Base-by-base conservation (phyloP, 1,140 invertebrate species). In the Teleogryllus occipitalis region DNA sequence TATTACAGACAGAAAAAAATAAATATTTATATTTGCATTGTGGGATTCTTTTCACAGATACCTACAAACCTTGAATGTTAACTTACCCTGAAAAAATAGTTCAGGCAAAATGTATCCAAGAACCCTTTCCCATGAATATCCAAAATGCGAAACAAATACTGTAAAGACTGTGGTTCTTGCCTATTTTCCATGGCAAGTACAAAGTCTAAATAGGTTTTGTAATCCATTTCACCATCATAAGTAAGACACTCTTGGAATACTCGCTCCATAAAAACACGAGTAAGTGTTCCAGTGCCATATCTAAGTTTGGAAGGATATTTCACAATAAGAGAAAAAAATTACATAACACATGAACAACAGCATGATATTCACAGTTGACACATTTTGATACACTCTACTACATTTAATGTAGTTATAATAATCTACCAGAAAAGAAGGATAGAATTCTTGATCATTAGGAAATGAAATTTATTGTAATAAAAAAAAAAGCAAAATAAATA, bases 191-290 rank as follows among this genome's bases (percentile, higher is more conserved):
- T 86, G 0, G 97, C 97, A 47, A 99, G 87, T 0, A 98, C 95
- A 87, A 99, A 95, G 85, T 99, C 96, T 22, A 99, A 86, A 86
- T 97, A 99, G 0, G 96, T 97, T 87, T 98, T 98, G 85, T 98
- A 99, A 86, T 99, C 97, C 93, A 99, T 98, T 90, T 99, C 96
- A 8, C 95, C 96, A 83, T 96, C 93, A 85, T 97, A 98, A 0
- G 97, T 99, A 0, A 97, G 89, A 83, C 95, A 97, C 84, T 98
- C 96, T 87, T 98, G 95, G 87, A 98, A 99, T 0, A 98, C 94
- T 76, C 96, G 89, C 82, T 97, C 95, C 14, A 99, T 89, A 86
- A 99, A 99, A 6, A 95, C 93, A 77, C 92, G 90, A 0, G 97
- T 98, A n/a, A 98, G 85, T 0, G 95, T 97, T 12, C 95, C 95